A percentile compares a stretch with the other conserved stretches of the same genome.
These are phyloP conservation scores for Numida meleagris DNA, from an alignment of 2,113 vertebrate species.

Conservation along the genomic window DNA sequence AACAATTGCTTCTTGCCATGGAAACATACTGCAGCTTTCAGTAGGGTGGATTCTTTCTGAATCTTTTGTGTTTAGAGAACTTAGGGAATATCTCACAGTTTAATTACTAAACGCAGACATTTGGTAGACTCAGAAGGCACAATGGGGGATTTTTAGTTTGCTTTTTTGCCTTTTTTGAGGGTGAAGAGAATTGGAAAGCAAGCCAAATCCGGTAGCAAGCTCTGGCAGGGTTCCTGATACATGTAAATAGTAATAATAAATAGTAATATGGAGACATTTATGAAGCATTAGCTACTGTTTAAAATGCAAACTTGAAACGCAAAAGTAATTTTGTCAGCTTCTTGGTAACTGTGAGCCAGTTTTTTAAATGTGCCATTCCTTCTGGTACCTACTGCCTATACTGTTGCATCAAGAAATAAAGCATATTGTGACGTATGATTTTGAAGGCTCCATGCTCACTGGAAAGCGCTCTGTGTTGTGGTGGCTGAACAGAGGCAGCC, in stretches of 20 bases:
- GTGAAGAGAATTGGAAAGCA: neutral
- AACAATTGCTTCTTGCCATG: neutral
- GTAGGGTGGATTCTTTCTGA: neutral
- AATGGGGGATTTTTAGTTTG: neutral
- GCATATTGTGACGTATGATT: neutral
- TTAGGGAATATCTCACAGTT: neutral
- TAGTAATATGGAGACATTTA: neutral
- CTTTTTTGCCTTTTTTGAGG: neutral
- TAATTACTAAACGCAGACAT: neutral
- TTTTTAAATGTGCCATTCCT: neutral
- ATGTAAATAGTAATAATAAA: neutral
- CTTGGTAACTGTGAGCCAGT: neutral
- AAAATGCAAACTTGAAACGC: neutral
- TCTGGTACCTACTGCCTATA: neutral
- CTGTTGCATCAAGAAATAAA: neutral
- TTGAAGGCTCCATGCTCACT: neutral
- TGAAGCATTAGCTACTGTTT: neutral
- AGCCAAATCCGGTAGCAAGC: neutral
- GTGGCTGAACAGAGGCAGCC: neutral
- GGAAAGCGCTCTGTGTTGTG: neutral
- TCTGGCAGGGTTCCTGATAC: neutral
- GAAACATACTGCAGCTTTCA: neutral
- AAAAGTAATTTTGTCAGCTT: neutral
- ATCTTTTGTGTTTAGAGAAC: neutral
- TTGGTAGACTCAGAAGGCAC: neutral